Percentiles rank a stretch among this genome's conserved stretches.
These are phyloP conservation scores for Phocides pigmalion DNA, from an alignment of 1,140 invertebrate genomes.

Conservation along the genomic window DNA sequence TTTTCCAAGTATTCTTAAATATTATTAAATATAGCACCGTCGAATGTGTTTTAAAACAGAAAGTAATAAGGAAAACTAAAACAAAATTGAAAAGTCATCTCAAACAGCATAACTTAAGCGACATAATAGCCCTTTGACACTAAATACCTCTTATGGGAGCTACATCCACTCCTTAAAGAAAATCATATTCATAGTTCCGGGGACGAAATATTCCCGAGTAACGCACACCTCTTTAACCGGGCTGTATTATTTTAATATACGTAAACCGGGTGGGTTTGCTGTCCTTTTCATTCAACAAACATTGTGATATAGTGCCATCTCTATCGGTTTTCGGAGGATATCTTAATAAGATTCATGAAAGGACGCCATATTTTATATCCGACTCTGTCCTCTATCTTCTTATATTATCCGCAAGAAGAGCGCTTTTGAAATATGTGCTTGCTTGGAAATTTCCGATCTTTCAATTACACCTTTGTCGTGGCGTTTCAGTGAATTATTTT, in stretches of 20 bases:
- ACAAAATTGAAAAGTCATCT: constrained; percentile 28
- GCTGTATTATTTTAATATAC: constrained; percentile 82
- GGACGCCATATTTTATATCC: constrained; percentile 88
- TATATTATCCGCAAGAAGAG: constrained; percentile 83
- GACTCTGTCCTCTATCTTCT: constrained; percentile 84
- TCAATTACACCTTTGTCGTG: constrained; percentile 79
- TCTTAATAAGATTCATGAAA: constrained; percentile 90
- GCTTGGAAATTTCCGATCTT: constrained; percentile 81
- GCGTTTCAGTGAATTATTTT: constrained; percentile 66
- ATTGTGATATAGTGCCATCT: constrained; percentile 40
- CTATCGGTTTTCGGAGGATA: constrained; percentile 84
- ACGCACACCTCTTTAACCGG: constrained; percentile 76
- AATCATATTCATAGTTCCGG: constrained; percentile 76
- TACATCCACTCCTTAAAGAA: constrained; percentile 76
- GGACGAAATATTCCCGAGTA: constrained; percentile 71
- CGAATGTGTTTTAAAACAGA: too few species aligned
- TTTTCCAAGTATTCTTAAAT: too few species aligned
- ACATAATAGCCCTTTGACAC: constrained; percentile 56
- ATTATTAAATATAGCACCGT: too few species aligned
- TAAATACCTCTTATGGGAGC: constrained; percentile 68
- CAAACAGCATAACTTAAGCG: constrained; percentile 35
- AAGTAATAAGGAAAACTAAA: neutral
- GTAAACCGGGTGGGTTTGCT: constrained; percentile 62
- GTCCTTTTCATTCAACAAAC: constrained; percentile 41
- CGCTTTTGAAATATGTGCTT: constrained; percentile 82